Evolutionary conservation across 1,140 invertebrate genomes (phyloP).

Genomic region (Cheumatopsyche charites): DNA sequence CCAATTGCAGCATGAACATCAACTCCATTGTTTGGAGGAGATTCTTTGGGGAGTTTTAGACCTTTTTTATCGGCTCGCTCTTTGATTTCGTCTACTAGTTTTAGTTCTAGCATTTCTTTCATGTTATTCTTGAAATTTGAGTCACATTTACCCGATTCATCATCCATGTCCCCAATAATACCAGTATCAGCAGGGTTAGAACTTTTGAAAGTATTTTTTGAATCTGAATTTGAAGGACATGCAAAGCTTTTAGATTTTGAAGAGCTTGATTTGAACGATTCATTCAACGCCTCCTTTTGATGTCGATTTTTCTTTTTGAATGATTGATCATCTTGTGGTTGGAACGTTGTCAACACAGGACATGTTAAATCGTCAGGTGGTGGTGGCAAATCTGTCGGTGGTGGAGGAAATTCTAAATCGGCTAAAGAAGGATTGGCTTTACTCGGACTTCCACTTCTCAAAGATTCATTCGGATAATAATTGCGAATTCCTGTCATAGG

Average conservation of each 20-base stretch:
- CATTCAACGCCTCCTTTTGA: constrained; percentile 4
- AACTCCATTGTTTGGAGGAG: constrained; percentile 55
- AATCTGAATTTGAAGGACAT: not conserved
- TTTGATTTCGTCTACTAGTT: constrained; percentile 82
- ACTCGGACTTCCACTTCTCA: constrained; percentile 57
- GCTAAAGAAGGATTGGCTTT: constrained; percentile 69
- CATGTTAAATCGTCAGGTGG: constrained; percentile 69
- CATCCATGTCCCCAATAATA: not conserved
- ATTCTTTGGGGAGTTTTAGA: constrained; percentile 60
- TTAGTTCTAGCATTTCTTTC: constrained; percentile 82
- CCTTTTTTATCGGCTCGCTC: constrained; percentile 72
- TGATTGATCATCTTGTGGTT: constrained; percentile 45
- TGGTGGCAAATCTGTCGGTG: constrained; percentile 77
- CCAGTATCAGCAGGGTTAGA: not conserved
- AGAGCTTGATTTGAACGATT: constrained; percentile 21
- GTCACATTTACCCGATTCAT: constrained; percentile 1
- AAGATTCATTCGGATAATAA: constrained; percentile 53
- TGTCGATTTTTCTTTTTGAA: constrained; percentile 34
- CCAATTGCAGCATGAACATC: constrained; percentile 55
- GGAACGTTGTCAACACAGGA: constrained; percentile 57
- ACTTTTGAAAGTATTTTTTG: not conserved
- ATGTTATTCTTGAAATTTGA: constrained; percentile 47
- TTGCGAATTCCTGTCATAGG: constrained; percentile 61
- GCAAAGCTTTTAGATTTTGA: constrained; percentile 13
- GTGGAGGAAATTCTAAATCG: constrained; percentile 85